Percentiles rank a stretch among this genome's conserved stretches.
These are phyloP conservation scores for Drosophila testacea DNA, from an alignment of 2,888 invertebrate species.

Conservation along the genomic window DNA sequence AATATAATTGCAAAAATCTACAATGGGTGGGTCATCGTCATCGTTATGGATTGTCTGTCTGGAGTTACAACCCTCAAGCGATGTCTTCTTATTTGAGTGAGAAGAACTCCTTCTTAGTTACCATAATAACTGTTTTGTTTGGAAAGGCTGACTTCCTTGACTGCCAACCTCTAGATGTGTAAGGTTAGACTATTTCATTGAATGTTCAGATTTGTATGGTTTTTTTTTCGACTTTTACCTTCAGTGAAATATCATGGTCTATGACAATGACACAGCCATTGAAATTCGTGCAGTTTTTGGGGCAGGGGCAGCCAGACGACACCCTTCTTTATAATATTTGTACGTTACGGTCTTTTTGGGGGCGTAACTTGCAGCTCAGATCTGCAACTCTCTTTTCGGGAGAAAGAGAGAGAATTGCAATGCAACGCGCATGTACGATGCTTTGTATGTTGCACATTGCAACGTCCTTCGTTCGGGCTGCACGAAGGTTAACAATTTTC, in stretches of 20 bases:
- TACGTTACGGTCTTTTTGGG: conserved; percentile 16
- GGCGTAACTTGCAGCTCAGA: conserved; percentile 31
- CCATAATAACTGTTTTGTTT: conserved; percentile 22
- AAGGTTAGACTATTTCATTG: conserved; percentile 11
- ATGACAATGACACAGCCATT: conserved; percentile 54
- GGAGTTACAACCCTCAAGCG: conserved; percentile 68
- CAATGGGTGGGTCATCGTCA: conserved; percentile 20
- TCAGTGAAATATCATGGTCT: conserved; percentile 72
- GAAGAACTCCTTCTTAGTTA: conserved; percentile 2
- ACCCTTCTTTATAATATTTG: conserved; percentile 44
- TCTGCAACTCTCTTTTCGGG: conserved; percentile 23
- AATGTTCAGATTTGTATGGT: conserved; percentile 11
- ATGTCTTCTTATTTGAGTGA: conserved; percentile 12
- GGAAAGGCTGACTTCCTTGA: conserved; percentile 7
- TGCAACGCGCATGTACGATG: conserved; percentile 65
- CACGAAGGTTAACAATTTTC: conserved; percentile 74
- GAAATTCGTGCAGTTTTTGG: conserved; percentile 18
- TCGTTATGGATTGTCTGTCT: conserved; percentile 59
- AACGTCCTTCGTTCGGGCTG: conserved; percentile 54
- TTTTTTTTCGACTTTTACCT: conserved; percentile 12
- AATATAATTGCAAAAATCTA: conserved; percentile 42
- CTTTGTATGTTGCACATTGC: conserved; percentile 49
- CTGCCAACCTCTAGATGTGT: neutral
- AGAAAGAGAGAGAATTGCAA: neutral
- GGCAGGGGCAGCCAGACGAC: conserved; percentile 72